Conservation (phyloP, 2,797 vertebrate genomes). For the Melopsittacus undulatus region DNA sequence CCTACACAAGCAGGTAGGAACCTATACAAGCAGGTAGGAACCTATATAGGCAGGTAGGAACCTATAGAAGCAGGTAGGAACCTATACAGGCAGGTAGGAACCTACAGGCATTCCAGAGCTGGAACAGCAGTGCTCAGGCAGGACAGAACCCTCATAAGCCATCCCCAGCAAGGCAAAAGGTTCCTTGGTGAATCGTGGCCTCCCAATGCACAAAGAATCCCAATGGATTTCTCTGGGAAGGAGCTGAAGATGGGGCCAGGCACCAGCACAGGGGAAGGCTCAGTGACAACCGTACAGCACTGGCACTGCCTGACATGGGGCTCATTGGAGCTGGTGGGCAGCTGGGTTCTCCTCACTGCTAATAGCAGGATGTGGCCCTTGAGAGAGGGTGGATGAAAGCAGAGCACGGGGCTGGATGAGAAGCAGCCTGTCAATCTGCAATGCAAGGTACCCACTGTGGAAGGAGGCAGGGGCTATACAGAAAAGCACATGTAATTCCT, state of each 20-base stretch:
- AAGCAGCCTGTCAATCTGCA: neutral
- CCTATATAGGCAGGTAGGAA: neutral
- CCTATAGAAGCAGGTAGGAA: too few species aligned
- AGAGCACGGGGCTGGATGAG: neutral
- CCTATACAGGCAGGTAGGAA: neutral
- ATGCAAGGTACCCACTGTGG: neutral
- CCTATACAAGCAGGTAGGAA: too few species aligned
- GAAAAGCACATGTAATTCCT: neutral
- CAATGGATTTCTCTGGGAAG: too few species aligned
- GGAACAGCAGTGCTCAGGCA: too few species aligned
- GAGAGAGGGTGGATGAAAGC: neutral
- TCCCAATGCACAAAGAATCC: neutral
- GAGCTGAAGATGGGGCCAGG: neutral
- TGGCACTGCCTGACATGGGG: neutral
- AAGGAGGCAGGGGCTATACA: neutral
- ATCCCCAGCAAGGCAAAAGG: neutral
- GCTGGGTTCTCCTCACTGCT: neutral
- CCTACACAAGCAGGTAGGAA: too few species aligned
- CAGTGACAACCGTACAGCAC: accelerated
- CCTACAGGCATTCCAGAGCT: neutral
- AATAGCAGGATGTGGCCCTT: neutral
- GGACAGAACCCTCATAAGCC: neutral
- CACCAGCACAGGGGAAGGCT: neutral
- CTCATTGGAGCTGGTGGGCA: neutral
- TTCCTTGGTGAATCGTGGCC: neutral